Conservation (phyloP, 2,113 vertebrate genomes). For the Corythornis madagascariensis region DNA sequence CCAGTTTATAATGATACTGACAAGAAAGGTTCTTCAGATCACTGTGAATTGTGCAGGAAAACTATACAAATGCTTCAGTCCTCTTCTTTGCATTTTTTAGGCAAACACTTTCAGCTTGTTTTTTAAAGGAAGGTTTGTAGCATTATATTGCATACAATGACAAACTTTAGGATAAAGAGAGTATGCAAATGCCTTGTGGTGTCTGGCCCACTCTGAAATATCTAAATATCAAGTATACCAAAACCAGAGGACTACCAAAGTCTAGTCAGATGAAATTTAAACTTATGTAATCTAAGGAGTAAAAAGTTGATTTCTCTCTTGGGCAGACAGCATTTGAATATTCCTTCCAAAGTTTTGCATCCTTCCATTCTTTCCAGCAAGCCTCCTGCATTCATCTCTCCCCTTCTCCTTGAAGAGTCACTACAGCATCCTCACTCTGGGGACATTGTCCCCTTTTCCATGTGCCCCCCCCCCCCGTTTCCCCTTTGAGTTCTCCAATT, state of each 20-base stretch:
- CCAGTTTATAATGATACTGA: background rate
- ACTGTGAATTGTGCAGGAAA: background rate
- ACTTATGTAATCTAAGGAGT: background rate
- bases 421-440: background rate
- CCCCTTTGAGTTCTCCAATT: conserved; percentile 55
- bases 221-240: background rate
- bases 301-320: background rate
- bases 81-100: background rate
- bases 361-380: background rate
- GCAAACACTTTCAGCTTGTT: background rate
- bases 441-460: background rate
- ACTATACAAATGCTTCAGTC: background rate
- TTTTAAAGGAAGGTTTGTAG: background rate
- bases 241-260: background rate
- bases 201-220: background rate
- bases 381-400: background rate
- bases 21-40: background rate
- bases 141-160: background rate
- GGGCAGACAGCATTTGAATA: background rate
- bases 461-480: conserved; percentile 36
- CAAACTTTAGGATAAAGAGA: background rate
- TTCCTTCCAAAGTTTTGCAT: background rate
- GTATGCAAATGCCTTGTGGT: background rate
- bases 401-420: background rate
- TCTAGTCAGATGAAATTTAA: background rate